Conservation (phyloP, 2,113 vertebrate genomes). For the Chaenocephalus aceratus region DNA sequence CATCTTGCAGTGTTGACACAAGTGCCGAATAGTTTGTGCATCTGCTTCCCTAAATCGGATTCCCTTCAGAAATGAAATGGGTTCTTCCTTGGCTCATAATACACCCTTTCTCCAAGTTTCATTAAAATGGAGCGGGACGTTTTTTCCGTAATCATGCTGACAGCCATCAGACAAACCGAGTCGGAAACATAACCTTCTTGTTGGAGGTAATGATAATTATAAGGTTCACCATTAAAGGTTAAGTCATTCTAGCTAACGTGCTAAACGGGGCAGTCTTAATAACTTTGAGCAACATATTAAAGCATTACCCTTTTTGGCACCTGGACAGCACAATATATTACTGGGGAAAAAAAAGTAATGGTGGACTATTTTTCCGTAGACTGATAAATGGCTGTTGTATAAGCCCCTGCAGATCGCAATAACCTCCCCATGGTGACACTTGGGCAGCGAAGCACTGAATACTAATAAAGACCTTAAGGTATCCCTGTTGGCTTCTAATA, state of each 20-base stretch:
- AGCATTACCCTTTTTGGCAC: not conserved
- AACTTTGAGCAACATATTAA: not conserved
- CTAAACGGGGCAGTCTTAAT: not conserved
- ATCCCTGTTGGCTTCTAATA: slow-evolving; percentile 19
- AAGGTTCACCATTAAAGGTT: not conserved
- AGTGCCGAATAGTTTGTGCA: too few relatives aligned
- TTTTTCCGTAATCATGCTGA: too few relatives aligned
- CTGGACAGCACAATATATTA: not conserved
- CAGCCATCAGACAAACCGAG: too few relatives aligned
- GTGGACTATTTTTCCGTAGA: slow-evolving; percentile 8
- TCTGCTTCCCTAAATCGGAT: too few relatives aligned
- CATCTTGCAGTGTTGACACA: too few relatives aligned
- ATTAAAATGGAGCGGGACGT: too few relatives aligned
- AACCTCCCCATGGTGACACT: slow-evolving; percentile 38
- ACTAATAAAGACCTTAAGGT: slow-evolving; percentile 49
- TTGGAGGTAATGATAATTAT: too few relatives aligned
- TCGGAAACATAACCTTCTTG: too few relatives aligned
- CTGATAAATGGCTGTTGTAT: slow-evolving; percentile 37
- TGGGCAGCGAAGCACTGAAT: slow-evolving; percentile 53
- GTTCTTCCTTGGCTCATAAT: too few relatives aligned
- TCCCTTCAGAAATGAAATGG: too few relatives aligned
- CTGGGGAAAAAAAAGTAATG: not conserved
- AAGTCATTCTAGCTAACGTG: not conserved
- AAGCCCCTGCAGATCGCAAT: slow-evolving; percentile 28
- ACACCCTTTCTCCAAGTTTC: too few relatives aligned